These are phyloP conservation scores for Lethenteron camtschaticum DNA, from an alignment of 2,113 vertebrate species.

Conservation along the genomic window DNA sequence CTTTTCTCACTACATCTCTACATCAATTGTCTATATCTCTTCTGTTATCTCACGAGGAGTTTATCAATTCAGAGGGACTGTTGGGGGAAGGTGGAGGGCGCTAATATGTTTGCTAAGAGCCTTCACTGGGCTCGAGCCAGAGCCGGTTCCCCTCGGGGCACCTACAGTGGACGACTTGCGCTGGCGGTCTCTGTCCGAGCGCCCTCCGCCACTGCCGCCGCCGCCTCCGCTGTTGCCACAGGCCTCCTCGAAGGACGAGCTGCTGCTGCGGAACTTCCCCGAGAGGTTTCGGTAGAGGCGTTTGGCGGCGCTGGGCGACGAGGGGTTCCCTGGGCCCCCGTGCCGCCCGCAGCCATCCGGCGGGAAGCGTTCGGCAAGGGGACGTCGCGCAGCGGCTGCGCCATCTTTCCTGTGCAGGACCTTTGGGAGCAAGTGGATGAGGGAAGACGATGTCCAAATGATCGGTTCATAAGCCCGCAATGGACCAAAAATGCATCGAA, in stretches of 20 bases:
- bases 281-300: conserved; percentile 74
- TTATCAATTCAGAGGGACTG: too few relatives aligned
- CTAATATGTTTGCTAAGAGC: background rate
- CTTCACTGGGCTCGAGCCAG: background rate
- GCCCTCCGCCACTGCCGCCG: too few relatives aligned
- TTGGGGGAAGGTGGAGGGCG: background rate
- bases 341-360: conserved; percentile 5
- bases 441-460: too few relatives aligned
- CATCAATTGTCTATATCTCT: too few relatives aligned
- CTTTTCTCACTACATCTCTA: too few relatives aligned
- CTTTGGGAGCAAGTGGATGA: conserved; percentile 15
- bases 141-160: background rate
- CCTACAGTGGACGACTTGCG: conserved; percentile 51
- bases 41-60: too few relatives aligned
- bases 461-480: too few relatives aligned
- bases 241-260: conserved; percentile 37
- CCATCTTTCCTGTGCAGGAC: conserved; percentile 56
- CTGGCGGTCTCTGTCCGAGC: conserved; percentile 37
- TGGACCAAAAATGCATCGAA: too few relatives aligned
- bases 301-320: conserved; percentile 53
- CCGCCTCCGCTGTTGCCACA: too few relatives aligned
- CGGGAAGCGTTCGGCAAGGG: conserved; percentile 37
- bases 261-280: conserved; percentile 56
- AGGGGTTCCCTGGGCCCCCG: conserved; percentile 23
- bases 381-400: conserved; percentile 42